Evolutionary conservation across 2,888 invertebrate species (phyloP), one percentile per base, ranked within the genome.

Genomic region (Amiota communis): DNA sequence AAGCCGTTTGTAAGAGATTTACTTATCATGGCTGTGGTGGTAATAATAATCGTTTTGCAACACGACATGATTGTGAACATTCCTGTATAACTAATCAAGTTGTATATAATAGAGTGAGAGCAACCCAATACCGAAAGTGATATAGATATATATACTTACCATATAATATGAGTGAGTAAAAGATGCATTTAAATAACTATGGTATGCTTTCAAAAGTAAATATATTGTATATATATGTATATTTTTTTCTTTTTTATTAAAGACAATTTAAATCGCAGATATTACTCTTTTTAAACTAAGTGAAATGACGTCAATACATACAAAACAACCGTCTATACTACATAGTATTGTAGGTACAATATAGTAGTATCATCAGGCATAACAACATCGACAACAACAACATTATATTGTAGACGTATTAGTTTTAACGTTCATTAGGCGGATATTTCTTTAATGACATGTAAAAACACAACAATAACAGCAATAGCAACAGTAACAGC

Each of bases 361-460:
- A 36, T 36, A 53, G 12, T 15, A 53, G 15, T 8, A 57, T 10
- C 15, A 57, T 15, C 57, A 57, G 57, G 20, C n/a, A 57, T 10
- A 64, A 64, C 15, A 47, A 64, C 65, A 49, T 48, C 17, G 9
- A 23, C 67, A 68, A 53, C 67, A 63, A 63, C n/a, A n/a, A 46
- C 63, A 63, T 68, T 53, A 23, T 17, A 68, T 68, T 53, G 65
- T 48, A 15, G 51, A 68, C 53, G 20, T 68, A 68, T 68, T 68
- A 68, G 67, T 68, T 68, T 53, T 68, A 68, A 70, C 47, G 57
- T 56, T 59, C 57, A 70, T 59, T 70, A 70, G 56, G 70, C 59
- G 70, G 70, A 48, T 70, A 70, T 74, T 68, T 68, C 67, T 69
- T 48, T 67, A 69, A 72, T 72, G 68, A 72, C 68, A 72, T 59